phyloP scores from a whole-genome alignment of 2,797 vertebrate species.

The Cryptoblepharus egeriae region DNA sequence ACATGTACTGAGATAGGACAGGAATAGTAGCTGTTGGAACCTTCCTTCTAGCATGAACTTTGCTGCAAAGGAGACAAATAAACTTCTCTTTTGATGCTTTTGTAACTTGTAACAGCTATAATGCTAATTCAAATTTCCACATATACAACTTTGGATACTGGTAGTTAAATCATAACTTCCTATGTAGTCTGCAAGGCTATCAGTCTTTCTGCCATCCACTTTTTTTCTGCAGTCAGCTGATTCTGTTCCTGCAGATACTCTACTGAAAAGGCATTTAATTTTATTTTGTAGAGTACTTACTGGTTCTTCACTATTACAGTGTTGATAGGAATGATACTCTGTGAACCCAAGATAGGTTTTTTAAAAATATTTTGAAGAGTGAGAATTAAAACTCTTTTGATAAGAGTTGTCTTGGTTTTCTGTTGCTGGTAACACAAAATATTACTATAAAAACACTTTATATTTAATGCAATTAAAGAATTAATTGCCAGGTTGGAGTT shows the following conservation, averaged over 20 bases:
- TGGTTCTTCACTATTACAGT: slow-evolving; percentile 69
- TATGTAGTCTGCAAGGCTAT: slow-evolving; percentile 34
- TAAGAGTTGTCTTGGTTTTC: slow-evolving; percentile 63
- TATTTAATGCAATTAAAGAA: slow-evolving; percentile 36
- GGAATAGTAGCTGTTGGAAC: background rate
- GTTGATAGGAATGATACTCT: slow-evolving; percentile 65
- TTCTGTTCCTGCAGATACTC: slow-evolving; percentile 55
- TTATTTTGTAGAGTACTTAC: slow-evolving; percentile 68
- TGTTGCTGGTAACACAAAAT: slow-evolving; percentile 53
- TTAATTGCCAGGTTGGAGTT: slow-evolving; percentile 21
- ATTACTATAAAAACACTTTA: slow-evolving; percentile 46
- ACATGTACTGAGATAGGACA: background rate
- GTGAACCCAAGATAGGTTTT: slow-evolving; percentile 66
- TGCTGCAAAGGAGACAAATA: slow-evolving; percentile 35
- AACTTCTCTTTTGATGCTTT: slow-evolving; percentile 36
- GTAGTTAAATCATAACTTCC: slow-evolving; percentile 39
- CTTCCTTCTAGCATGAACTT: slow-evolving; percentile 29
- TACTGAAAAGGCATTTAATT: slow-evolving; percentile 50
- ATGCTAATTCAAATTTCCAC: slow-evolving; percentile 37
- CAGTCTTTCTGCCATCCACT: slow-evolving; percentile 48
- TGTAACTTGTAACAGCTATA: slow-evolving; percentile 24
- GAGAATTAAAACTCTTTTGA: slow-evolving; percentile 68
- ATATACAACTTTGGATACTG: slow-evolving; percentile 23
- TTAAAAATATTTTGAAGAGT: slow-evolving; percentile 57
- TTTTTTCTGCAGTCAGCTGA: slow-evolving; percentile 52